Conservation (phyloP, 2,113 vertebrate species). For the Rhizomys pruinosus region DNA sequence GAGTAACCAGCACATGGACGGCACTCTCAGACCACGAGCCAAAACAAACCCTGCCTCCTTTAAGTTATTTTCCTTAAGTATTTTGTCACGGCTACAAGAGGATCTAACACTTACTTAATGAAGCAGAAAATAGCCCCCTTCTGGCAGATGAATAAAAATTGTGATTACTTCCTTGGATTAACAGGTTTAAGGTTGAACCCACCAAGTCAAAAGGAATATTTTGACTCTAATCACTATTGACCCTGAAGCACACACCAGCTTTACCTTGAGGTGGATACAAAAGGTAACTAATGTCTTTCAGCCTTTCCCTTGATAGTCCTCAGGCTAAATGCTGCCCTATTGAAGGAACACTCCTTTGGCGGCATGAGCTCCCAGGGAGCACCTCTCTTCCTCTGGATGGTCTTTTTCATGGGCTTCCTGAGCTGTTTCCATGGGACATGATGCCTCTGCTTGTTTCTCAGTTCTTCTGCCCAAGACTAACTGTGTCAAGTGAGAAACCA, state of each 20-base stretch:
- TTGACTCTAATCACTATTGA: not conserved
- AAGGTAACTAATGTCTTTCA: not conserved
- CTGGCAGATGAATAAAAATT: too few species aligned
- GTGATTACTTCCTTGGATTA: not conserved
- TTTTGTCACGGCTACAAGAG: not conserved
- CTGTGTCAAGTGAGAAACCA: not conserved
- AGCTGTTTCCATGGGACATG: not conserved
- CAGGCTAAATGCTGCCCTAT: not conserved
- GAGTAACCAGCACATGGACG: not conserved
- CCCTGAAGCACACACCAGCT: not conserved
- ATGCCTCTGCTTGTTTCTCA: not conserved
- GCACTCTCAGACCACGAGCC: not conserved
- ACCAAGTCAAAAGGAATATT: not conserved
- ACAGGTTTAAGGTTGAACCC: not conserved
- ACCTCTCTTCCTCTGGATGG: not conserved
- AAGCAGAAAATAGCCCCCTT: not conserved
- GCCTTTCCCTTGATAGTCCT: not conserved
- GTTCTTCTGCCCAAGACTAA: not conserved
- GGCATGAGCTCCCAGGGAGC: fast-evolving
- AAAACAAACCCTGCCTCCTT: too few species aligned
- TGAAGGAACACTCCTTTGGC: not conserved
- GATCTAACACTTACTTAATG: not conserved
- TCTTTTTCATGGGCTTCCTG: not conserved
- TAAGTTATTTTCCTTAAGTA: not conserved
- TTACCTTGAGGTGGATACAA: too few species aligned